phyloP scores from a whole-genome alignment of 2,888 invertebrate species.

The Drosophila cognata region DNA sequence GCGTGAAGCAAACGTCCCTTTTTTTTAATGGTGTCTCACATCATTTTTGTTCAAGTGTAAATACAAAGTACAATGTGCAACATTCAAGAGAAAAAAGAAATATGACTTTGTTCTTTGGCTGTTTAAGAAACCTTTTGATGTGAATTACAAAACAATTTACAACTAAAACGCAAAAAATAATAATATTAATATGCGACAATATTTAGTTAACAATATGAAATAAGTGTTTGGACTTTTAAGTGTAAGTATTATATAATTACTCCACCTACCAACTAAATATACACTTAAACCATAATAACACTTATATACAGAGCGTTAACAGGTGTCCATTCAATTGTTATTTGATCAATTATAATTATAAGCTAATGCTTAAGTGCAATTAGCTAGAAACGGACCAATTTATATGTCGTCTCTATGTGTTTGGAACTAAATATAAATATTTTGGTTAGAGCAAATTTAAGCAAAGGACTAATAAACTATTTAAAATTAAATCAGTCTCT shows the following conservation, averaged over 20 bases:
- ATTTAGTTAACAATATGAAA: neutral
- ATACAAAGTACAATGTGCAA: conserved; percentile 14
- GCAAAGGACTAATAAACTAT: neutral
- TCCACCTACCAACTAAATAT: neutral
- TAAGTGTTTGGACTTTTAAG: neutral
- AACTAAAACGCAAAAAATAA: neutral
- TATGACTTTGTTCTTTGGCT: neutral
- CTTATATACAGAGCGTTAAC: conserved; percentile 10
- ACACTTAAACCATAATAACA: neutral
- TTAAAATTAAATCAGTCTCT: conserved; percentile 8
- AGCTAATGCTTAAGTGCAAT: neutral
- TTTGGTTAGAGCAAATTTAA: neutral
- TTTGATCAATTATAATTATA: neutral
- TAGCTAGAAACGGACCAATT: neutral
- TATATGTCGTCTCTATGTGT: neutral
- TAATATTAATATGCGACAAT: neutral
- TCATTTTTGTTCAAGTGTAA: conserved; percentile 49
- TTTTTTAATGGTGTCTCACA: conserved; percentile 28
- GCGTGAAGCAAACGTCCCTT: conserved; percentile 20
- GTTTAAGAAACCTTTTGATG: conserved; percentile 3
- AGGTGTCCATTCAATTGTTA: conserved; percentile 27
- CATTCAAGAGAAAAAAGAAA: neutral
- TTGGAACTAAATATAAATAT: neutral
- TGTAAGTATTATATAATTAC: conserved; percentile 27
- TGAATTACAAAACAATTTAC: neutral